phyloP scores from a whole-genome alignment of 1,140 invertebrate species.

The Drosophila orena region DNA sequence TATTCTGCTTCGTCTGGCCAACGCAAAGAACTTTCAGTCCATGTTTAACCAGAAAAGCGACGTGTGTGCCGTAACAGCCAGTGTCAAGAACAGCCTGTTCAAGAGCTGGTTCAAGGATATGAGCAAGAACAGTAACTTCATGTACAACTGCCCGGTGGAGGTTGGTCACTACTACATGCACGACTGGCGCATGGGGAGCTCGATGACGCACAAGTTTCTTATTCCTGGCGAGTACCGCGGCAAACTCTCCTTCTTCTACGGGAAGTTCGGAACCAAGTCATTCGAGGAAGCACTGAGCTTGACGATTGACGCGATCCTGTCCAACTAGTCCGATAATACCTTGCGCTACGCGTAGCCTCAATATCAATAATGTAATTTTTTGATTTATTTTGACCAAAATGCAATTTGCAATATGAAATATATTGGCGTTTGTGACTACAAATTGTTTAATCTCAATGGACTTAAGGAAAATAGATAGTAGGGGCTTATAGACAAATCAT shows the following conservation, averaged over 20 bases:
- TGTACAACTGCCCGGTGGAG: slow-evolving; percentile 61
- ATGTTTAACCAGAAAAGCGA: slow-evolving; percentile 58
- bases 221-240: slow-evolving; percentile 66
- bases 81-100: slow-evolving; percentile 56
- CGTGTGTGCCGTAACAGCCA: slow-evolving; percentile 54
- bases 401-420: too few species aligned
- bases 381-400: too few species aligned
- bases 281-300: slow-evolving; percentile 24
- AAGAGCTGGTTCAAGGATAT: slow-evolving; percentile 73
- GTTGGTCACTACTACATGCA: slow-evolving; percentile 58
- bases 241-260: slow-evolving; percentile 49
- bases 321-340: slow-evolving; percentile 5
- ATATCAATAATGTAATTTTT: too few species aligned
- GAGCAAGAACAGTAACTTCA: slow-evolving; percentile 55
- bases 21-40: slow-evolving; percentile 68
- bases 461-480: too few species aligned
- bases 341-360: too few species aligned
- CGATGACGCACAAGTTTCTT: slow-evolving; percentile 59
- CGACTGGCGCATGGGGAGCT: slow-evolving; percentile 55
- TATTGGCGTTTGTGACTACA: too few species aligned
- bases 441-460: too few species aligned
- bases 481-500: too few species aligned
- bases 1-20: slow-evolving; percentile 60
- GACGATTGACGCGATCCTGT: slow-evolving; percentile 30
- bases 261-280: slow-evolving; percentile 52